Base-by-base conservation (phyloP, 2,113 vertebrate species). In the Empidonax alnorum region DNA sequence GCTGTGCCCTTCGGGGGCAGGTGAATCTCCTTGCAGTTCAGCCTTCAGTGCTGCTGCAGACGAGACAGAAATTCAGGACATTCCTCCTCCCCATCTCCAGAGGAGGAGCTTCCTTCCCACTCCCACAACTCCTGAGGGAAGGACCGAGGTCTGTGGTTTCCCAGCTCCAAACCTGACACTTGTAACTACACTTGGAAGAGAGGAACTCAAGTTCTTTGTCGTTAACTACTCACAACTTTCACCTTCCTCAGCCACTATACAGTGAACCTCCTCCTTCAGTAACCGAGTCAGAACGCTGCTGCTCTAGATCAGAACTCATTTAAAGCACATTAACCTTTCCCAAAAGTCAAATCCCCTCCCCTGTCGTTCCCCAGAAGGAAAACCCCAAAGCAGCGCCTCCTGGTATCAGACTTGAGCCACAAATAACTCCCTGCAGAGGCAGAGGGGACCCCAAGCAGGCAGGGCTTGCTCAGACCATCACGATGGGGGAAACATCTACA, bases 341-440 rank as follows among this genome's bases (percentile, higher is more conserved):
- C 37, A 21, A n/a, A 80, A 62, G 18, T 20, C 59, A 55, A 62
- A 69, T 9, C 21, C 25, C 23, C 52, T 67, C 44, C 39, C 14
- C 0, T 0, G 0, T 4, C 21, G n/a, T 39, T 35, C n/a, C 44
- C 37, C 31, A 55, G 9, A 5, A 59, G 16, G 24, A 46, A 79
- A 62, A 44, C 17, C 10, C 12, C 5, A 59, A 24, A 59, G 56
- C 56, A 58, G 56, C 13, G 8, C 15, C n/a, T 35, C 9, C 33
- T 58, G 31, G 22, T 0, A 6, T 20, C 10, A 27, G 41, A 15
- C 28, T 28, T 31, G 14, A 50, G 24, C n/a, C n/a, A 28, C 63
- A 35, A 33, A 35, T 41, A 14, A 49, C 66, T 42, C 10, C 62
- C 12, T 31, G 17, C 39, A 33, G 35, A 28, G 39, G 31, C 35